Evolutionary conservation across 1,140 invertebrate species (phyloP).

Genomic region (Ceratina japonica): DNA sequence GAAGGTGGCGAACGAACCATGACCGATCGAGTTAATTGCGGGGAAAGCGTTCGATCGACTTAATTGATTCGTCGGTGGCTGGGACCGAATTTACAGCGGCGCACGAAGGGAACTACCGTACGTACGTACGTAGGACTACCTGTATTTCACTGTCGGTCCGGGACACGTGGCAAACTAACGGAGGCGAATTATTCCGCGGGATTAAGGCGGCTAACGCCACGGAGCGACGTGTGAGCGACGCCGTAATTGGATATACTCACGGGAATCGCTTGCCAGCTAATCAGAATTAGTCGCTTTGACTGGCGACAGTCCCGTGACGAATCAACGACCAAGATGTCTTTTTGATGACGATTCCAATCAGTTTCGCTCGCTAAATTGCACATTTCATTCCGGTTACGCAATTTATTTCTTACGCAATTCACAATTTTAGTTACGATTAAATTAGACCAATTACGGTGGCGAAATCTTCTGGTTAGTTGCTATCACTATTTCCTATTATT

Average conservation of each 20-base stretch:
- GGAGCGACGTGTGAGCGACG: slow-evolving; percentile 57
- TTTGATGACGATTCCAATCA: neutral
- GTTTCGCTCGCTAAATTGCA: neutral
- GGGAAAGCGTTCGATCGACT: slow-evolving; percentile 45
- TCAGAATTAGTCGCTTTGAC: slow-evolving; percentile 64
- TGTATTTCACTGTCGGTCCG: slow-evolving; percentile 49
- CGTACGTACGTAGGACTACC: slow-evolving; percentile 18
- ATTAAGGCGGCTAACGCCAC: slow-evolving; percentile 54
- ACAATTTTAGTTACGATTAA: neutral
- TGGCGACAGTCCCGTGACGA: slow-evolving; percentile 13
- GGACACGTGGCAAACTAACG: slow-evolving; percentile 44
- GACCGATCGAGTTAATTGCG: slow-evolving; percentile 39
- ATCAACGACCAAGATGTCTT: slow-evolving; percentile 49
- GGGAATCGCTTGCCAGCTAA: slow-evolving; percentile 63
- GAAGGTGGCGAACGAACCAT: slow-evolving; percentile 46
- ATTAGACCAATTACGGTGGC: too few relatives aligned
- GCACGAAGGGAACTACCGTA: slow-evolving; percentile 3
- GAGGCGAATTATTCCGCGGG: slow-evolving; percentile 61
- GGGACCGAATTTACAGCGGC: slow-evolving; percentile 23
- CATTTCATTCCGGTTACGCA: neutral
- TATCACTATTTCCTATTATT: too few relatives aligned
- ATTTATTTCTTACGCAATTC: neutral
- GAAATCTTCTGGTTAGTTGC: too few relatives aligned
- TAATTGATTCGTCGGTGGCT: slow-evolving; percentile 57
- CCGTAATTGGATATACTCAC: slow-evolving; percentile 65